These are phyloP conservation scores for Dolichopus griseipennis DNA, from an alignment of 2,888 invertebrate genomes.

Conservation along the genomic window DNA sequence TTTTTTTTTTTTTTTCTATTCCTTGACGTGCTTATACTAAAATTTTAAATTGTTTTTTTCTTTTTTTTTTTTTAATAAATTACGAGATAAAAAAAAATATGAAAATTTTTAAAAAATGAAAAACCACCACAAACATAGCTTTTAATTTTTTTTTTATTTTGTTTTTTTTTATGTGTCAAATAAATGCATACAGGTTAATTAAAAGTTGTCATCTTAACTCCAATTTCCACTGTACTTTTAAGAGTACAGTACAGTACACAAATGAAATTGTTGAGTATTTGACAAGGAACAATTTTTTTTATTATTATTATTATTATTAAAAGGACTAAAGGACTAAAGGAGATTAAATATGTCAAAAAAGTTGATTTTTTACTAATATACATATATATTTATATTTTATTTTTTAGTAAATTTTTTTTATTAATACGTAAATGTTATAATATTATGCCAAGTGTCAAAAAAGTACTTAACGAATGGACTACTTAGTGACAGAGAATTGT, in stretches of 20 bases:
- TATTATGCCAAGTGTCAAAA: too few relatives aligned
- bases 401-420: too few relatives aligned
- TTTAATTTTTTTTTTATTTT: not conserved
- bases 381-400: too few relatives aligned
- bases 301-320: too few relatives aligned
- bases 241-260: not conserved
- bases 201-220: not conserved
- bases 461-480: too few relatives aligned
- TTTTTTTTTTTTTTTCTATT: not conserved
- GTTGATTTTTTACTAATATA: not conserved
- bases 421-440: too few relatives aligned
- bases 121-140: too few relatives aligned
- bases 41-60: not conserved
- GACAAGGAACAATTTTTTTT: not conserved
- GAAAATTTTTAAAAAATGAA: not conserved
- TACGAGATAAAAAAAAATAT: too few relatives aligned
- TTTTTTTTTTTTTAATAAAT: not conserved
- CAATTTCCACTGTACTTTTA: not conserved
- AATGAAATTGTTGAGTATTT: not conserved
- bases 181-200: conserved; percentile 4
- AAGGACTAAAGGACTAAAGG: not conserved
- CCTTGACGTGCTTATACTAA: not conserved
- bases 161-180: not conserved
- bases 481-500: too few relatives aligned
- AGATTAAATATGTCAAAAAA: conserved; percentile 1